Conservation (phyloP, 2,797 vertebrate species). For the Gallirallus australis region DNA sequence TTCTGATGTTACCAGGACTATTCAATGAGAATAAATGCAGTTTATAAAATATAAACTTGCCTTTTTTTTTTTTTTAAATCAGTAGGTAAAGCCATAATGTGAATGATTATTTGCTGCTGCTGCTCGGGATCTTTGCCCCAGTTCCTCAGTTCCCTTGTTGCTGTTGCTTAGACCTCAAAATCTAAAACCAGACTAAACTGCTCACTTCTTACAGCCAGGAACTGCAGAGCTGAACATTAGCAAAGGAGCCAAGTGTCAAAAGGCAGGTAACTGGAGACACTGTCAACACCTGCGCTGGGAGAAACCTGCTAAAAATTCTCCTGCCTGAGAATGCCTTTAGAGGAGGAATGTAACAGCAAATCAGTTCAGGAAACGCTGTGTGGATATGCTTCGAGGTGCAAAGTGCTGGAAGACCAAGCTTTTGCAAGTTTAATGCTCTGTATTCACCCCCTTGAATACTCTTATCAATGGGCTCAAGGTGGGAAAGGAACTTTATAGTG, state of each 20-base stretch:
- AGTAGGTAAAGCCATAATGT: background rate
- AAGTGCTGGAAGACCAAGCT: background rate
- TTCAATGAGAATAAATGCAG: background rate
- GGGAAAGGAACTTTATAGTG: background rate
- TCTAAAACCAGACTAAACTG: background rate
- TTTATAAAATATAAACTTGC: background rate
- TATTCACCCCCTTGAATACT: background rate
- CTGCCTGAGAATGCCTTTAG: background rate
- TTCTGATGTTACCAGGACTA: background rate
- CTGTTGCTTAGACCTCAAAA: background rate
- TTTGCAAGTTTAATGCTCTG: background rate
- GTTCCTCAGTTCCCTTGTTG: background rate
- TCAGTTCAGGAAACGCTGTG: background rate
- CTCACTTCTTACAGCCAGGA: background rate
- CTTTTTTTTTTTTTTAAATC: background rate
- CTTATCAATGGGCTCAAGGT: background rate
- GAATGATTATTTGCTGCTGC: background rate
- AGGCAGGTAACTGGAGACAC: background rate
- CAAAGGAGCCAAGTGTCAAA: background rate
- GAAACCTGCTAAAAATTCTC: conserved; percentile 9
- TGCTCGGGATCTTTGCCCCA: background rate
- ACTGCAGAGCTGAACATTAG: background rate
- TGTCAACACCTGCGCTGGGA: background rate
- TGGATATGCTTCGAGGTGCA: background rate
- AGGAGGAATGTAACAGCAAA: background rate